Conservation (phyloP, 2,113 vertebrate genomes). For the Ameiurus melas region DNA sequence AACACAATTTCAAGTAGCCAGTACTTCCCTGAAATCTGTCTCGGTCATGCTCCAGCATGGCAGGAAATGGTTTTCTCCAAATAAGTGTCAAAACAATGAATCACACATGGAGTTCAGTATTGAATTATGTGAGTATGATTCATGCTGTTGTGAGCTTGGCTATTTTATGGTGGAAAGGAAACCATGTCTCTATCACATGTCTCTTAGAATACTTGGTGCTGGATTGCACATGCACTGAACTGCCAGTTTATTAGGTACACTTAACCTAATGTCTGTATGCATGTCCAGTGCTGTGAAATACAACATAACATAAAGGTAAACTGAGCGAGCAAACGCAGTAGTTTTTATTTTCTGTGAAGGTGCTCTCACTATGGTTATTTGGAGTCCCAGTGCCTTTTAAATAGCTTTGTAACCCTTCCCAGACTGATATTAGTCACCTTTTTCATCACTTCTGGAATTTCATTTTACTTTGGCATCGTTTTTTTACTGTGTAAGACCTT, state of each 20-base stretch:
- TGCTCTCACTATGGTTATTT: no score
- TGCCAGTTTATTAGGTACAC: neutral
- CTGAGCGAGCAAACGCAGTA: no score
- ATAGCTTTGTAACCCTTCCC: no score
- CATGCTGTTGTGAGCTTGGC: neutral
- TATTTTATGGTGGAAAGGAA: neutral
- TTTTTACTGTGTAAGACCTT: no score
- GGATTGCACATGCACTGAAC: neutral
- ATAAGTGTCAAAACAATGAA: neutral
- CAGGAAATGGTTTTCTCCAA: conserved; percentile 9
- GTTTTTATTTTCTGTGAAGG: no score
- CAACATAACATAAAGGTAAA: no score
- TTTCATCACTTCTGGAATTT: no score
- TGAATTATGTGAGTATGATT: neutral
- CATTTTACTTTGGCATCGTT: no score
- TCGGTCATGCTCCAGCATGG: neutral
- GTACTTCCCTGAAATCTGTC: conserved; percentile 12
- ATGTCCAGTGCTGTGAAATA: no score
- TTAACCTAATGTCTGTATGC: neutral
- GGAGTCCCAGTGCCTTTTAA: no score
- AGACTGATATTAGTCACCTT: no score
- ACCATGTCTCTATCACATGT: neutral
- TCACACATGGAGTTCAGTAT: neutral
- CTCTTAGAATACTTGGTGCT: no score
- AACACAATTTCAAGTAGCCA: neutral